A percentile compares a stretch with the other conserved stretches of the same genome.
These are phyloP conservation scores for Lagria hirta DNA, from an alignment of 2,888 invertebrate species.

Conservation along the genomic window DNA sequence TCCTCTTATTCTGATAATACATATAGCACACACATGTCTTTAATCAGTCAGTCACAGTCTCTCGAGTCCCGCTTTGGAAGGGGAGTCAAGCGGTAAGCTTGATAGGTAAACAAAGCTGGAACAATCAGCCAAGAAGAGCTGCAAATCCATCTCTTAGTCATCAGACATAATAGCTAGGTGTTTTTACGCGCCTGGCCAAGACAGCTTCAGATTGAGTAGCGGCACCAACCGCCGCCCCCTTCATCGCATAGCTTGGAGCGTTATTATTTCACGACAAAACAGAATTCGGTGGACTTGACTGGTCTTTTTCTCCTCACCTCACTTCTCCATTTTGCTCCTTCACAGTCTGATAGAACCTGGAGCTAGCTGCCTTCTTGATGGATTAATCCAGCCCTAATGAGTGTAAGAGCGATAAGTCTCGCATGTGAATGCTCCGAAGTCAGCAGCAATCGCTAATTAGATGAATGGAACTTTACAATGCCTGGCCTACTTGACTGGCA, in stretches of 20 bases:
- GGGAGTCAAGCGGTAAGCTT: slow-evolving; percentile 34
- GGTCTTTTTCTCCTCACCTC: slow-evolving; percentile 11
- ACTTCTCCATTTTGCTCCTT: slow-evolving; percentile 13
- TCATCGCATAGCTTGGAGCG: slow-evolving; percentile 5
- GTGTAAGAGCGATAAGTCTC: slow-evolving; percentile 57
- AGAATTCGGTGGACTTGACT: slow-evolving; percentile 1
- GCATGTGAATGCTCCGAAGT: slow-evolving; percentile 53
- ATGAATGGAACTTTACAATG: slow-evolving; percentile 54
- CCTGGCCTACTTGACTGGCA: slow-evolving; percentile 51
- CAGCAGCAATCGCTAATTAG: slow-evolving; percentile 55
- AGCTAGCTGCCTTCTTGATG: slow-evolving; percentile 48
- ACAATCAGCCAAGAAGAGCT: slow-evolving; percentile 49
- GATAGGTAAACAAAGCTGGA: slow-evolving; percentile 51
- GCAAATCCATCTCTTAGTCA: slow-evolving; percentile 50
- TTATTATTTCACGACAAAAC: slow-evolving; percentile 3
- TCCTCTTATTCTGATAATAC: slow-evolving; percentile 13
- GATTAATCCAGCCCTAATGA: slow-evolving; percentile 56
- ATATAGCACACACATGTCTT: slow-evolving; percentile 24
- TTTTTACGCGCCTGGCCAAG: slow-evolving; percentile 50
- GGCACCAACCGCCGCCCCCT: slow-evolving; percentile 28
- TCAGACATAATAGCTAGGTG: slow-evolving; percentile 50
- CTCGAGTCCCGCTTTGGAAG: slow-evolving; percentile 16
- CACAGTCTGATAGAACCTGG: slow-evolving; percentile 36
- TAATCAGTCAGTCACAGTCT: slow-evolving; percentile 29
- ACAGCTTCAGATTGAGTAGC: slow-evolving; percentile 52